Evolutionary conservation across 2,888 invertebrate species (phyloP).

Genomic region (Apamea sordens): DNA sequence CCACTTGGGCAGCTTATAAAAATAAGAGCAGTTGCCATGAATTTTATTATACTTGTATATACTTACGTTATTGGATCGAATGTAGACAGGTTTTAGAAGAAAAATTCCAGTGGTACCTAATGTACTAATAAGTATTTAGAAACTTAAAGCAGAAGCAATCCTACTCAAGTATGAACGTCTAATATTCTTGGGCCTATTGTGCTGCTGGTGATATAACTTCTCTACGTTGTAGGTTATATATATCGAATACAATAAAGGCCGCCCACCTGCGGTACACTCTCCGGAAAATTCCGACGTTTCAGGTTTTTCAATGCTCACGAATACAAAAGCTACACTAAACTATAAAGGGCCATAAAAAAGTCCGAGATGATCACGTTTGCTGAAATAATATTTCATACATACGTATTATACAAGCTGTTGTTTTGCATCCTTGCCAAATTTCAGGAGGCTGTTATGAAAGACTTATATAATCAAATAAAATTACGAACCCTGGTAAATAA

Average conservation of each 20-base stretch:
- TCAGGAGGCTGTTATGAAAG: too few species aligned
- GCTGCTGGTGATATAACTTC: conserved; percentile 24
- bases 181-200: conserved; percentile 4
- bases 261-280: conserved; percentile 27
- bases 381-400: background rate
- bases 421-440: too few species aligned
- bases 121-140: background rate
- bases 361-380: conserved; percentile 8
- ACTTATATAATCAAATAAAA: too few species aligned
- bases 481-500: too few species aligned
- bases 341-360: background rate
- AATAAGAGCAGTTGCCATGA: conserved; percentile 19
- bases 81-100: background rate
- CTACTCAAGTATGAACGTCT: background rate
- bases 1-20: conserved; percentile 9
- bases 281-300: conserved; percentile 18
- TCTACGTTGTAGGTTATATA: conserved; percentile 2
- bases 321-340: conserved; percentile 24
- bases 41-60: conserved; percentile 2
- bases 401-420: too few species aligned
- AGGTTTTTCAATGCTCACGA: conserved; percentile 12
- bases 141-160: background rate
- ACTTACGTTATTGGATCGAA: background rate
- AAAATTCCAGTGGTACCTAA: background rate
- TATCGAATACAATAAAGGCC: conserved; percentile 38